phyloP scores from a whole-genome alignment of 2,113 vertebrate genomes.

The Melanocharis versteri region DNA sequence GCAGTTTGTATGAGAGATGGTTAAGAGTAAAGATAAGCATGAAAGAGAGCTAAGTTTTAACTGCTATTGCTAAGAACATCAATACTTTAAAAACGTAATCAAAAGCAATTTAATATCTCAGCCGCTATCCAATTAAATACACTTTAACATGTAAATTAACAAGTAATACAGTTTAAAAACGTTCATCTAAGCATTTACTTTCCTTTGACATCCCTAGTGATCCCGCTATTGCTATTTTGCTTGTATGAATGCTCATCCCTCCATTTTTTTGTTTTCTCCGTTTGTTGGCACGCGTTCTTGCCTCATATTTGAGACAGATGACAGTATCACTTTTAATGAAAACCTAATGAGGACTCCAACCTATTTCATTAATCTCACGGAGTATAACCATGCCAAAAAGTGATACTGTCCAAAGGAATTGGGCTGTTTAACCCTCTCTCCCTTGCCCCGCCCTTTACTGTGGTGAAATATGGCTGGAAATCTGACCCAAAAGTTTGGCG shows the following conservation, averaged over 20 bases:
- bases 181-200: constrained; percentile 75
- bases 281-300: constrained; percentile 63
- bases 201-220: constrained; percentile 75
- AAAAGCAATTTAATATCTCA: constrained; percentile 47
- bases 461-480: constrained; percentile 71
- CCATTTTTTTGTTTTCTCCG: constrained; percentile 64
- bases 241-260: constrained; percentile 67
- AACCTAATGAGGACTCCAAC: not conserved
- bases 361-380: not conserved
- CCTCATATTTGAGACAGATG: constrained; percentile 46
- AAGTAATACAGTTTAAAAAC: constrained; percentile 45
- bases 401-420: constrained; percentile 71
- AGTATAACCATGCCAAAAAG: constrained; percentile 45
- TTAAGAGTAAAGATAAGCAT: constrained; percentile 70
- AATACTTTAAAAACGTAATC: constrained; percentile 33
- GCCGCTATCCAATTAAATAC: constrained; percentile 54
- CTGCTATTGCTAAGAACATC: constrained; percentile 63
- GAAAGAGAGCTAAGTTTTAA: constrained; percentile 67
- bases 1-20: constrained; percentile 52
- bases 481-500: not conserved
- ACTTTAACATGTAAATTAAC: constrained; percentile 49
- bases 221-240: constrained; percentile 81
- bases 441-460: constrained; percentile 45
- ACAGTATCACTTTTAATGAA: constrained; percentile 74
- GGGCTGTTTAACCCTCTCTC: not conserved